phyloP scores from a whole-genome alignment of 2,888 invertebrate genomes.

The Fragum sueziense region DNA sequence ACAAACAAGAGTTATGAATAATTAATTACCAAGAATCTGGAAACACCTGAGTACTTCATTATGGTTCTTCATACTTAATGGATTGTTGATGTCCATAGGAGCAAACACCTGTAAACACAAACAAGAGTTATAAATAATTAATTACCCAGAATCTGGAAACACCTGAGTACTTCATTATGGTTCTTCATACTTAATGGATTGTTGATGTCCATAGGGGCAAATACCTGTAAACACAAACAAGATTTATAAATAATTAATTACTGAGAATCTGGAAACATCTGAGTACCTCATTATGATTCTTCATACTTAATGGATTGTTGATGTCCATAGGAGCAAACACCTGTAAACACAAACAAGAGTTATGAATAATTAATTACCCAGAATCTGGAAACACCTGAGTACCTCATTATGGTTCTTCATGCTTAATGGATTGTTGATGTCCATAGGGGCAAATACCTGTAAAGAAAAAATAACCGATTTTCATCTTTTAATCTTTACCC shows the following conservation, averaged over 20 bases:
- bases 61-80: constrained; percentile 93
- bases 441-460: constrained; percentile 84
- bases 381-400: constrained; percentile 84
- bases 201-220: constrained; percentile 90
- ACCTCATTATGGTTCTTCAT: constrained; percentile 96
- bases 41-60: constrained; percentile 90
- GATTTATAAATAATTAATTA: constrained; percentile 71
- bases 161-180: constrained; percentile 91
- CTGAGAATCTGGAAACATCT: constrained; percentile 84
- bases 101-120: not conserved
- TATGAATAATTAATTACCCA: constrained; percentile 82
- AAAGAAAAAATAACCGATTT: too few relatives aligned
- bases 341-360: too few relatives aligned
- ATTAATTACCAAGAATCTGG: constrained; percentile 82
- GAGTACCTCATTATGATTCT: constrained; percentile 94
- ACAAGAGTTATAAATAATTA: too few relatives aligned
- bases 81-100: constrained; percentile 91
- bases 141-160: constrained; percentile 84
- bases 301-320: constrained; percentile 91
- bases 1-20: too few relatives aligned
- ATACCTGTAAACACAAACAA: constrained; percentile 79
- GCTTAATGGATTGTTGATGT: constrained; percentile 92
- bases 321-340: constrained; percentile 87
- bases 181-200: constrained; percentile 93
- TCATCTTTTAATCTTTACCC: too few relatives aligned